A percentile compares a stretch with the other conserved stretches of the same genome.
Evolutionary conservation across 2,888 invertebrate species (phyloP).

Genomic region (Diplazon laetatorius): DNA sequence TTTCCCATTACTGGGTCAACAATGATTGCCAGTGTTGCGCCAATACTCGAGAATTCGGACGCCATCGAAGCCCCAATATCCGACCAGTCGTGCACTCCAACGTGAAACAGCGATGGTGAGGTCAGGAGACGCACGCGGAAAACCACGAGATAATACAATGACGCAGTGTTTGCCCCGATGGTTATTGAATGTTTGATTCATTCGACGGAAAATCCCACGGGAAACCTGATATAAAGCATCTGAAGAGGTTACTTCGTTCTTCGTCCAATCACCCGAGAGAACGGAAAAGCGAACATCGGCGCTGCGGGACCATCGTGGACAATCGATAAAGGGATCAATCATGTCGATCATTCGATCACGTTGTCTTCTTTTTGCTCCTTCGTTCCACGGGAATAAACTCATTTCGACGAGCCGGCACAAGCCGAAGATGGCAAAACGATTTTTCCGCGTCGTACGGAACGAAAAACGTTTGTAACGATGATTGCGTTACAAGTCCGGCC

Average conservation of each 20-base stretch:
- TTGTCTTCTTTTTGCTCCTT: conserved; percentile 20
- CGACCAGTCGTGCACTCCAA: no score
- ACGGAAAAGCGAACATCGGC: conserved; percentile 30
- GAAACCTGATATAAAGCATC: not conserved
- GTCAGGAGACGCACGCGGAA: no score
- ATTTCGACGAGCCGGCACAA: conserved; percentile 1
- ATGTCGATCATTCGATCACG: conserved; percentile 58
- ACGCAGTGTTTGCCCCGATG: no score
- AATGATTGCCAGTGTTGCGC: no score
- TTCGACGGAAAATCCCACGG: not conserved
- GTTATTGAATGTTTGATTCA: not conserved
- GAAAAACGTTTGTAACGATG: conserved; percentile 35
- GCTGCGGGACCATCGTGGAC: conserved; percentile 20
- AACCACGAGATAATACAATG: no score
- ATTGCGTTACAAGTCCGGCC: conserved; percentile 37
- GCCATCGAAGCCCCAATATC: no score
- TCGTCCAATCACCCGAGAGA: conserved; percentile 16
- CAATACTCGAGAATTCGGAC: no score
- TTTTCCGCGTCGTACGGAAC: conserved; percentile 9
- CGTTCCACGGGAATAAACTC: not conserved
- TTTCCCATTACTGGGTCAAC: no score
- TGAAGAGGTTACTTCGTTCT: conserved; percentile 4
- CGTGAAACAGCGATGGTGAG: no score
- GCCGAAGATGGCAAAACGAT: conserved; percentile 9
- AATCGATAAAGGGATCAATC: conserved; percentile 44